These are phyloP conservation scores for Bellardia pandia DNA, from an alignment of 2,888 invertebrate species.

Conservation along the genomic window DNA sequence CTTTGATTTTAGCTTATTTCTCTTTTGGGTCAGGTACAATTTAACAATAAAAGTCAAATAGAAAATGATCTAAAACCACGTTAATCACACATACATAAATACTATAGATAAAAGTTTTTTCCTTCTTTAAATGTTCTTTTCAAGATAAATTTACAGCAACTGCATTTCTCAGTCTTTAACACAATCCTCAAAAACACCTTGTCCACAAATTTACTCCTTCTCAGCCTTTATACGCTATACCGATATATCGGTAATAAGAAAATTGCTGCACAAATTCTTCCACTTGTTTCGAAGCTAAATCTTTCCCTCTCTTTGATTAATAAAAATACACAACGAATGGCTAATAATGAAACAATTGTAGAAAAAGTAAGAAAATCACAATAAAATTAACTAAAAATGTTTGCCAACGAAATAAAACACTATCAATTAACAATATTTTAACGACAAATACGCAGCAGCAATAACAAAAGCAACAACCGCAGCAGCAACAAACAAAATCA, in stretches of 20 bases:
- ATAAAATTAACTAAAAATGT: constrained; percentile 36
- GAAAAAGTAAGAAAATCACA: constrained; percentile 32
- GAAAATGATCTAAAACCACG: constrained; percentile 40
- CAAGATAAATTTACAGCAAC: constrained; percentile 53
- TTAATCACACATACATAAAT: constrained; percentile 42
- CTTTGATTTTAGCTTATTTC: constrained; percentile 44
- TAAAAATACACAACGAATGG: neutral
- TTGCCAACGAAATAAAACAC: constrained; percentile 48
- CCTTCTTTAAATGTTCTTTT: constrained; percentile 21
- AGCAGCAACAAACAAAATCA: constrained; percentile 48
- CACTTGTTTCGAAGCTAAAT: constrained; percentile 33
- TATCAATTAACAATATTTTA: constrained; percentile 49
- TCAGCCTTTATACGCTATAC: neutral
- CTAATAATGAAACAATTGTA: constrained; percentile 35
- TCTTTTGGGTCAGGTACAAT: constrained; percentile 67
- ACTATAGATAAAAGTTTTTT: neutral
- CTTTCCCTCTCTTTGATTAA: constrained; percentile 15
- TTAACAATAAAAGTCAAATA: constrained; percentile 39
- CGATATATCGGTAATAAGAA: constrained; percentile 18
- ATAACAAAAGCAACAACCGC: constrained; percentile 12
- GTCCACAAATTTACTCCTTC: constrained; percentile 11
- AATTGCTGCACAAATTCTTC: constrained; percentile 13
- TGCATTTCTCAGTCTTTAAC: constrained; percentile 35
- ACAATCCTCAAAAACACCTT: constrained; percentile 11
- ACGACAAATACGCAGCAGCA: constrained; percentile 26